Conservation (phyloP, 1,140 invertebrate species). For the Drosophila funebris region DNA sequence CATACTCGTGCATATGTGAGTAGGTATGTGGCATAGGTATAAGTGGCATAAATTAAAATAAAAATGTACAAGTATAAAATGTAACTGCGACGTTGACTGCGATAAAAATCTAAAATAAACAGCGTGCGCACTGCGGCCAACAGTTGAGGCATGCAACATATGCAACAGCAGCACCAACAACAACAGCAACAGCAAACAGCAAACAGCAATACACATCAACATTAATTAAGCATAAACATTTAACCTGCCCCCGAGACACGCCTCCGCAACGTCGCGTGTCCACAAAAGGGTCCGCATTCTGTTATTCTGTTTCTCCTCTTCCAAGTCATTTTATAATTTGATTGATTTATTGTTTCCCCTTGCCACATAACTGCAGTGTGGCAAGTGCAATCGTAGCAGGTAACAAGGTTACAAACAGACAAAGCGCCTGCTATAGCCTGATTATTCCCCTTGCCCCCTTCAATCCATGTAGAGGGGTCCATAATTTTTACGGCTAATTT, state of each 20-base stretch:
- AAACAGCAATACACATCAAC: slow-evolving; percentile 56
- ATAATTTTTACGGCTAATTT: slow-evolving; percentile 35
- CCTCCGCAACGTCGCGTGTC: slow-evolving; percentile 56
- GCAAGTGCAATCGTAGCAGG: slow-evolving; percentile 34
- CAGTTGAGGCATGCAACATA: slow-evolving; percentile 65
- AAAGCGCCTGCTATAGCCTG: slow-evolving; percentile 29
- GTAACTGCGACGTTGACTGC: slow-evolving; percentile 66
- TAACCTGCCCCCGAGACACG: slow-evolving; percentile 69
- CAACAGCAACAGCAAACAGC: slow-evolving; percentile 8
- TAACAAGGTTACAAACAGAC: slow-evolving; percentile 20
- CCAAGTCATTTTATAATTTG: slow-evolving; percentile 56
- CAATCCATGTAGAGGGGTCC: background rate
- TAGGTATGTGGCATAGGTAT: slow-evolving; percentile 30
- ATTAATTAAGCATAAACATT: slow-evolving; percentile 81
- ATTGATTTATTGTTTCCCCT: slow-evolving; percentile 71
- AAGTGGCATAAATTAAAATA: slow-evolving; percentile 82
- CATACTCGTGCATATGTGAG: slow-evolving; percentile 17
- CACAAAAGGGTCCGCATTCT: slow-evolving; percentile 22
- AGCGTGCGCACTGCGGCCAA: slow-evolving; percentile 44
- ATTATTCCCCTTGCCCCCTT: background rate
- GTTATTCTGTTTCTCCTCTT: slow-evolving; percentile 5
- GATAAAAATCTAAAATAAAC: slow-evolving; percentile 81
- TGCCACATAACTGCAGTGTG: slow-evolving; percentile 14
- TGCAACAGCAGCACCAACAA: background rate
- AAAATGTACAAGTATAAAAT: slow-evolving; percentile 75